These are phyloP conservation scores for Sarcophaga bullata DNA, from an alignment of 1,140 invertebrate genomes.

Conservation along the genomic window DNA sequence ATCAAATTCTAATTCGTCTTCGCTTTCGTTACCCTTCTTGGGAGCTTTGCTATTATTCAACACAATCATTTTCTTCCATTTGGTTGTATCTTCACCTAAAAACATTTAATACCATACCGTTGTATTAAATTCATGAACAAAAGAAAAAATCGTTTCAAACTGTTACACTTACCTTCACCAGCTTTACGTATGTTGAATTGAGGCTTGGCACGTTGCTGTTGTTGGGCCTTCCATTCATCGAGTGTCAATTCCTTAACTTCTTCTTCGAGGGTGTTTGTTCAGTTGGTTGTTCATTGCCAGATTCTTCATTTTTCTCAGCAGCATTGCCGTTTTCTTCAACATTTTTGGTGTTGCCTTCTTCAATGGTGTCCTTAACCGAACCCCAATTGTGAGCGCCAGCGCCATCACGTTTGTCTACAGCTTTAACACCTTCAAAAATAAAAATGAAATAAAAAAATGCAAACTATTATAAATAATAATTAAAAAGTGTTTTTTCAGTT, in stretches of 20 bases:
- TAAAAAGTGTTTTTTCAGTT: background rate
- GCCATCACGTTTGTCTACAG: slow-evolving; percentile 93
- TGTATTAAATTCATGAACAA: background rate
- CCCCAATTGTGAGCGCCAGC: slow-evolving; percentile 96
- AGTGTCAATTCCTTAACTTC: slow-evolving; percentile 84
- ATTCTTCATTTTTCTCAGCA: slow-evolving; percentile 58
- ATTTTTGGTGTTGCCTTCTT: slow-evolving; percentile 71
- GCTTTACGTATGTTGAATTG: slow-evolving; percentile 91
- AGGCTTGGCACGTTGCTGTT: slow-evolving; percentile 78
- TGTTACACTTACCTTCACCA: slow-evolving; percentile 74
- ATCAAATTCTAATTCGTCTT: slow-evolving; percentile 78
- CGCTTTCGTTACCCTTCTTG: slow-evolving; percentile 70
- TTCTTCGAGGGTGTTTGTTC: slow-evolving; percentile 72
- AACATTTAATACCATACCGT: background rate
- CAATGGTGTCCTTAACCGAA: slow-evolving; percentile 89
- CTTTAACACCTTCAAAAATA: slow-evolving; percentile 78
- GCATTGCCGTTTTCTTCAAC: slow-evolving; percentile 61
- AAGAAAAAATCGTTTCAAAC: background rate
- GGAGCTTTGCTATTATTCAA: slow-evolving; percentile 57
- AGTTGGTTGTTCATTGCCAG: slow-evolving; percentile 68
- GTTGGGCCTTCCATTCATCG: slow-evolving; percentile 89
- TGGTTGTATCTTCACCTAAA: slow-evolving; percentile 80
- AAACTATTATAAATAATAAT: background rate
- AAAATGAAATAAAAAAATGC: background rate
- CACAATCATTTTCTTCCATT: slow-evolving; percentile 91